Evolutionary conservation across 2,113 vertebrate species (phyloP), one percentile per base, ranked within the genome.

Genomic region (Gallinago jamesoni): DNA sequence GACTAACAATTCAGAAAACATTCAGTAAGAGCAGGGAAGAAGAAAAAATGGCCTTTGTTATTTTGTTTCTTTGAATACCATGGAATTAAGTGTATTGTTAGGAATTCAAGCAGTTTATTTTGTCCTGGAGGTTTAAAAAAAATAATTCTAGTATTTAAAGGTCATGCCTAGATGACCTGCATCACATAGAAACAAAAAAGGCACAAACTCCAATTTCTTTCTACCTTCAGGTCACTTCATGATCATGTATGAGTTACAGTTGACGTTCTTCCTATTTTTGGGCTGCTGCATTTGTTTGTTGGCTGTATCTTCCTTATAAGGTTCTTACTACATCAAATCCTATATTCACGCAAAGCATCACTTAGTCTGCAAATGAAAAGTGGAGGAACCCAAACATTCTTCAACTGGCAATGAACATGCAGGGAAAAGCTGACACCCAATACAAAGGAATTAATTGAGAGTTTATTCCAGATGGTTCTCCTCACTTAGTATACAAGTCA

Each of bases 391-490:
- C 53, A 87, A 89, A 53, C 45, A 89, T 19, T 63, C 57, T 89
- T 84, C 35, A 90, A n/a, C 55, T 91, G 39, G 52, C 79, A 96
- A 84, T 72, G 77, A 89, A 85, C 55, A 19, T 95, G 79, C 79
- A 97, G 97, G 97, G 96, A 90, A 95, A 97, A 97, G 96, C 84
- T 98, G 97, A 98, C 96, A 98, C 95, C 94, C 97, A 97, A 74
- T 95, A 97, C 95, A 97, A 97, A 98, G 97, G 95, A 98, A 98
- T 98, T 97, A 97, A 98, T 97, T 96, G 96, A 97, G 97, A 97
- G 97, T 98, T 98, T 98, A 98, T 98, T 98, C 98, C 98, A 98
- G 97, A 97, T 97, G 97, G 93, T 98, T 98, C 95, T 98, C 97
- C 96, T 97, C 96, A 96, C 97, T 97, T 91, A 92, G 94, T 93